These are phyloP conservation scores for Xylota segnis DNA, from an alignment of 2,888 invertebrate genomes.

Conservation along the genomic window DNA sequence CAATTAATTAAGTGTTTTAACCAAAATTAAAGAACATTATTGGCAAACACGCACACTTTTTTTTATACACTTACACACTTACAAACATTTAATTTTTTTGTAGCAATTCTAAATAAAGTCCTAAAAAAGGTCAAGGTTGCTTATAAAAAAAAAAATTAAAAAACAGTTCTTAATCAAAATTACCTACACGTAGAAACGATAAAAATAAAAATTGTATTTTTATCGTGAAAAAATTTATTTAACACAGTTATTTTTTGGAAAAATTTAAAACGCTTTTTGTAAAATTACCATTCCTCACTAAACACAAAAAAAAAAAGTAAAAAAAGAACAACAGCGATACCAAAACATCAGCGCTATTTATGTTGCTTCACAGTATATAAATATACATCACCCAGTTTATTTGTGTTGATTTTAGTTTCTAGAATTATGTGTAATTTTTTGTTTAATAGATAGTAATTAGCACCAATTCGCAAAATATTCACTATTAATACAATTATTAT, in stretches of 20 bases:
- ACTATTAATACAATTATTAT: constrained; percentile 22
- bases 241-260: neutral
- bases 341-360: constrained; percentile 20
- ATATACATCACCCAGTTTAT: neutral
- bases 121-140: constrained; percentile 17
- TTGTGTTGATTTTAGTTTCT: constrained; percentile 19
- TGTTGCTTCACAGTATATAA: constrained; percentile 39
- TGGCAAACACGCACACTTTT: constrained; percentile 48
- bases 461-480: constrained; percentile 27
- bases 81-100: neutral
- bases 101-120: constrained; percentile 13
- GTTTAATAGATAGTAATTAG: constrained; percentile 28
- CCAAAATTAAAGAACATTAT: constrained; percentile 61
- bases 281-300: constrained; percentile 29
- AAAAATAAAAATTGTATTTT: constrained; percentile 10
- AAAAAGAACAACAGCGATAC: constrained; percentile 19
- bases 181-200: constrained; percentile 1
- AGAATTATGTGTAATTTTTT: constrained; percentile 28
- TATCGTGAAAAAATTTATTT: neutral
- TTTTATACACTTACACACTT: constrained; percentile 21
- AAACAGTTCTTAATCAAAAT: constrained; percentile 3
- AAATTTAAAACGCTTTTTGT: constrained; percentile 10
- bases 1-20: constrained; percentile 73
- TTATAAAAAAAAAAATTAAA: constrained; percentile 5
- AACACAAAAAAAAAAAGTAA: neutral